Base-by-base conservation (phyloP, 2,797 vertebrate genomes). In the Xenentodon cancila region DNA sequence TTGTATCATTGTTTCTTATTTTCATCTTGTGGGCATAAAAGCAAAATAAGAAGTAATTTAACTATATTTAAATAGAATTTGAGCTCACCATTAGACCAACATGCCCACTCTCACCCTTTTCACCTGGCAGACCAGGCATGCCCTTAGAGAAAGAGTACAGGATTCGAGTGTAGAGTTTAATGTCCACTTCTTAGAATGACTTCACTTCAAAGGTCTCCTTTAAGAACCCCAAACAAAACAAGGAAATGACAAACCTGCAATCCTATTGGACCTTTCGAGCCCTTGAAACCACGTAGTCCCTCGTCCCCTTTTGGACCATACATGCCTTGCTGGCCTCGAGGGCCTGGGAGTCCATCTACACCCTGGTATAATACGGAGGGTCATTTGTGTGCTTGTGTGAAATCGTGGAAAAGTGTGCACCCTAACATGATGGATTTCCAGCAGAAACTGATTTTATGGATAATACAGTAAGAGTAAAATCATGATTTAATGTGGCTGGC, bases 271-370 rank as follows among this genome's bases (percentile, higher is more conserved):
- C 98, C 98, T 0, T 89, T 94, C 0, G 95, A 94, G 2, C 97
- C 97, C 7, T 96, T 97, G 54, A 97, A 98, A 16, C 97, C 97
- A 64, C 97, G 89, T 0, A 90, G 90, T 40, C 97, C 97, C 84
- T 99, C 98, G 0, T 99, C 98, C 37, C 98, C 98, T 84, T 99
- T 99, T 51, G 96, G 96, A 0, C 98, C 97, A 4, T 97, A 98
- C 79, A 98, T 97, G 56, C 98, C 97, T 73, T 98, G 97, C 78
- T 98, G 97, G 1, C 97, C 98, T 11, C 96, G 92, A 5, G 95
- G 97, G 0, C 97, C 98, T 0, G 85, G 80, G 59, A 94, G 91
- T 9, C 98, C 97, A 0, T 99, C 97, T 0, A 94, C 81, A 53
- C 98, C 98, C 98, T 99, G 40, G 34, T 20, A 13, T 4, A 21